Percentiles rank a stretch among this genome's conserved stretches.
phyloP scores from a whole-genome alignment of 1,140 invertebrate genomes.

The Bacillus rossius region DNA sequence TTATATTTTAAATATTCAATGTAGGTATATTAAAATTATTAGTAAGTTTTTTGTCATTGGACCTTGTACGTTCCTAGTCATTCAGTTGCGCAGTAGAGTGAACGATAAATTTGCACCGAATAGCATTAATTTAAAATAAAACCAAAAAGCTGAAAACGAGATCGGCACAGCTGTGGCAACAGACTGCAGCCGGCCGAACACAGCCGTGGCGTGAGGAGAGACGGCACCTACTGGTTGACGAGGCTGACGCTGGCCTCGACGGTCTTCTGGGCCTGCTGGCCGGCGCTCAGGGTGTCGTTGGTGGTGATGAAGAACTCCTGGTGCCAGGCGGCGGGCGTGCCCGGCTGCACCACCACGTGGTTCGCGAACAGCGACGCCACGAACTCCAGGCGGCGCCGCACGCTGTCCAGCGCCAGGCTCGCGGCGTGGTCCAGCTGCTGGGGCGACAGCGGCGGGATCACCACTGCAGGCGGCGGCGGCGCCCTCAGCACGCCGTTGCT shows the following conservation, averaged over 20 bases:
- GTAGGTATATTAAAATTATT: too few relatives aligned
- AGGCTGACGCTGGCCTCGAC: constrained; percentile 40
- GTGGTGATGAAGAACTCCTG: constrained; percentile 44
- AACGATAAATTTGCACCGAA: too few relatives aligned
- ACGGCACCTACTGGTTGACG: constrained; percentile 41
- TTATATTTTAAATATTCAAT: too few relatives aligned
- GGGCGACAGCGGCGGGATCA: constrained; percentile 32
- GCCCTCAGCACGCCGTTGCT: constrained; percentile 34
- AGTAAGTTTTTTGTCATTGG: too few relatives aligned
- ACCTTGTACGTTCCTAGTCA: too few relatives aligned
- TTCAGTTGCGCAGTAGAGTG: too few relatives aligned
- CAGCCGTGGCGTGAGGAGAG: background rate
- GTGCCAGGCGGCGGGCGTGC: constrained; percentile 38
- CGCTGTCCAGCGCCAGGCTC: constrained; percentile 23
- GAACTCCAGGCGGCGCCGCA: constrained; percentile 29
- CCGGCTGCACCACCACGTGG: constrained; percentile 34
- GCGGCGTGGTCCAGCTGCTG: constrained; percentile 33
- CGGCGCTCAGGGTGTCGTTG: constrained; percentile 37
- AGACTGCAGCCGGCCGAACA: too few relatives aligned
- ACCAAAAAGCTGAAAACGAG: too few relatives aligned
- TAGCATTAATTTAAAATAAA: too few relatives aligned
- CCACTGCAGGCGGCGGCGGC: constrained; percentile 36
- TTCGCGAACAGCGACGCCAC: constrained; percentile 29
- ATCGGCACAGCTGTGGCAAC: too few relatives aligned
- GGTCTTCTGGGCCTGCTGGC: constrained; percentile 38